Evolutionary conservation across 2,113 vertebrate species (phyloP).

Genomic region (Mionectes macconnelli): DNA sequence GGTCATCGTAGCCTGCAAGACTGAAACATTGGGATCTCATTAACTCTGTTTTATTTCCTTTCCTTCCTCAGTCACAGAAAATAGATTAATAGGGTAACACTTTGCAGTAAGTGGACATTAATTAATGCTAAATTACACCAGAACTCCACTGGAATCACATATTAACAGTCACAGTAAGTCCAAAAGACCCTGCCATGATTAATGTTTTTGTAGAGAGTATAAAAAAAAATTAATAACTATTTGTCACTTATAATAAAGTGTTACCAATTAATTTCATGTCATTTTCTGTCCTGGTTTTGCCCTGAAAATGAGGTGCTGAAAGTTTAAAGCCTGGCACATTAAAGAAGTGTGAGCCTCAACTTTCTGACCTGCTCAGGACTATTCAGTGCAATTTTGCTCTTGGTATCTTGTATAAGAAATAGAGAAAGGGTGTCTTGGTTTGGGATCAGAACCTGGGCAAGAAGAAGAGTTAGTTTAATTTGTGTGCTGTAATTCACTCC

Average conservation of each 20-base stretch:
- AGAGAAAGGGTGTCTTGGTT: not conserved
- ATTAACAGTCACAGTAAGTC: slow-evolving; percentile 43
- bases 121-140: slow-evolving; percentile 68
- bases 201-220: slow-evolving; percentile 69
- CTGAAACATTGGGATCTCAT: not conserved
- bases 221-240: slow-evolving; percentile 72
- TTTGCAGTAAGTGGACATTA: slow-evolving; percentile 70
- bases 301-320: slow-evolving; percentile 8
- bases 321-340: slow-evolving; percentile 41
- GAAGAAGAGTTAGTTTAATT: slow-evolving; percentile 50
- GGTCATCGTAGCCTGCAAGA: not conserved
- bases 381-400: not conserved
- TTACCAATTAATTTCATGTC: slow-evolving; percentile 68
- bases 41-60: slow-evolving; percentile 30
- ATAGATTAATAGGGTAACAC: slow-evolving; percentile 66
- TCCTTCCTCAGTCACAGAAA: slow-evolving; percentile 40
- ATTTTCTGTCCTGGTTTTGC: slow-evolving; percentile 58
- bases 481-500: slow-evolving; percentile 49
- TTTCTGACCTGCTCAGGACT: slow-evolving; percentile 27
- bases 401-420: not conserved
- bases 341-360: not conserved
- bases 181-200: slow-evolving; percentile 67
- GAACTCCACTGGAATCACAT: slow-evolving; percentile 50
- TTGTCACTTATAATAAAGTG: slow-evolving; percentile 69
- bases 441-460: not conserved